phyloP scores from a whole-genome alignment of 2,888 invertebrate species.

The Halocaridina rubra region DNA sequence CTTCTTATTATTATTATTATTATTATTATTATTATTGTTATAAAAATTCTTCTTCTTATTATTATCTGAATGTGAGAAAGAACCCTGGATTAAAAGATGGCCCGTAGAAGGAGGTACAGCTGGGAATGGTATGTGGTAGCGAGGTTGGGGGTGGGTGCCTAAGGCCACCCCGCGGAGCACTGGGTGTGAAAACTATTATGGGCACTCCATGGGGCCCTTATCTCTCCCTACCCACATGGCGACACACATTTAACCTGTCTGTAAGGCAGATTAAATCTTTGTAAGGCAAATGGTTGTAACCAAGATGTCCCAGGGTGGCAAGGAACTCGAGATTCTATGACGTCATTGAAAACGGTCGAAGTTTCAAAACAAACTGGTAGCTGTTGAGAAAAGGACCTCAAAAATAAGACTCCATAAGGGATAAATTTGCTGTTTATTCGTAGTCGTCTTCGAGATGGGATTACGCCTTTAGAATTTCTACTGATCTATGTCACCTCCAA shows the following conservation, averaged over 20 bases:
- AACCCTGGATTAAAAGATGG: too few relatives aligned
- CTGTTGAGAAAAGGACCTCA: background rate
- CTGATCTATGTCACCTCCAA: constrained; percentile 27
- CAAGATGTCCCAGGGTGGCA: background rate
- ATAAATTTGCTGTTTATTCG: too few relatives aligned
- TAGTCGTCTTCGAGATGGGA: too few relatives aligned
- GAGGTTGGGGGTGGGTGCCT: constrained; percentile 23
- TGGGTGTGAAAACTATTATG: constrained; percentile 55
- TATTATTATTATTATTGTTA: too few relatives aligned
- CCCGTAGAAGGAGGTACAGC: background rate
- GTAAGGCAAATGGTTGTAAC: constrained; percentile 33
- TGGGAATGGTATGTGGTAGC: background rate
- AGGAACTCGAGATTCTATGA: background rate
- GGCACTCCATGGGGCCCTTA: constrained; percentile 47
- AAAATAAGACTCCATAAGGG: background rate
- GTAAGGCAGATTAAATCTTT: constrained; percentile 44
- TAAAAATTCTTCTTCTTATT: too few relatives aligned
- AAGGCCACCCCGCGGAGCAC: constrained; percentile 5
- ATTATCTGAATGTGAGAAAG: too few relatives aligned
- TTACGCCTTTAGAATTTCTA: too few relatives aligned
- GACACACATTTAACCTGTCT: constrained; percentile 57
- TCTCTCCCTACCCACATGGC: constrained; percentile 55
- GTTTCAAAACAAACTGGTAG: background rate
- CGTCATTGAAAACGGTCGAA: background rate
- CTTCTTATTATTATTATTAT: too few relatives aligned